Percentiles rank a stretch among this genome's conserved stretches.
Conservation (phyloP, 2,113 vertebrate genomes). For the Trogon surrucura region DNA sequence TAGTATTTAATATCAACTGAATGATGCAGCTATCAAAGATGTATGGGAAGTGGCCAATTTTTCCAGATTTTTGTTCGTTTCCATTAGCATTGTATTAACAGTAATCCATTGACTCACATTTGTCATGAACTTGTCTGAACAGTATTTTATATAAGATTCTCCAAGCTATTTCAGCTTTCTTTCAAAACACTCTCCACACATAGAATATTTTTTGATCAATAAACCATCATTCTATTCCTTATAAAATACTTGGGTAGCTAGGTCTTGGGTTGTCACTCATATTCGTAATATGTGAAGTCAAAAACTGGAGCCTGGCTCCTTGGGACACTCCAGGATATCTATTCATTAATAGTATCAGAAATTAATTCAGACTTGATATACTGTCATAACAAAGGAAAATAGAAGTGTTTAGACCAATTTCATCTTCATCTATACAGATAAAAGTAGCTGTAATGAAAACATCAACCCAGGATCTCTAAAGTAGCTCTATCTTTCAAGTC, state of each 20-base stretch:
- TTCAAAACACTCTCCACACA: background rate
- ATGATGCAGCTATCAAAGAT: background rate
- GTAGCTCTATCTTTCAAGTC: background rate
- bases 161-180: background rate
- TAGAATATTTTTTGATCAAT: background rate
- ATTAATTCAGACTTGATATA: background rate
- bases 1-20: background rate
- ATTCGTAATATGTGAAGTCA: background rate
- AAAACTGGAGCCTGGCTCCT: background rate
- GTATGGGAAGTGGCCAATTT: background rate
- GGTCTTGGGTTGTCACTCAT: background rate
- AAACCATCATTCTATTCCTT: background rate
- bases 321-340: background rate
- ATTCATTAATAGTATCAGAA: background rate
- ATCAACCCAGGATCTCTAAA: background rate
- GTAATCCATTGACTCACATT: background rate
- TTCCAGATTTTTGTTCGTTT: background rate
- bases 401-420: background rate
- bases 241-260: background rate
- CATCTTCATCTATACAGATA: background rate
- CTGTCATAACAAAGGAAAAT: background rate
- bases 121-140: background rate
- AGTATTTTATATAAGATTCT: background rate
- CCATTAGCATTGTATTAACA: background rate
- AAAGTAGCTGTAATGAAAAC: background rate